Base-by-base conservation (phyloP, 2,797 vertebrate genomes). In the Trichosurus vulpecula region DNA sequence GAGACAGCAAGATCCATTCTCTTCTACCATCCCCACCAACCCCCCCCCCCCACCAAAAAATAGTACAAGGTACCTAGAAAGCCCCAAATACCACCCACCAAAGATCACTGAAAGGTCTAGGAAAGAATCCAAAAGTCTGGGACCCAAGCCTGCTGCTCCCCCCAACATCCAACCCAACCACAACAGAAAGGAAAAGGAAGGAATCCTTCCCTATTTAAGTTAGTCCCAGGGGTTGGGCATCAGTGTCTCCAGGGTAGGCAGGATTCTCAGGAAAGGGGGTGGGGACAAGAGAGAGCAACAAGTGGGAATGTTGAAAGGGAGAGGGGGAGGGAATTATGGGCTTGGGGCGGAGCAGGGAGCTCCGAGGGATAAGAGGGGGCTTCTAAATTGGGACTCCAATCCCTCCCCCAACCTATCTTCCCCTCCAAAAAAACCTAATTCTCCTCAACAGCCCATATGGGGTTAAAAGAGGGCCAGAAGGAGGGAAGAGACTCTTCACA, bases 381-480 rank as follows among this genome's bases (percentile, higher is more conserved):
- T 94, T 96, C 25, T 58, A 56, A 91, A 94, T 90, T 95, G 91
- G 87, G 41, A 95, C 3, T 92, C 90, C 91, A 30, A 0, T 1
- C 19, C 89, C 94, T 87, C 52, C 90, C 30, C 89, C 94, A 96
- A 91, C 93, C 95, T 87, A 55, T 41, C 53, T 53, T 91, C 94
- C 6, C 54, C 54, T 57, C 87, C 94, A 89, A 89, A 95, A 93
- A 92, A 96, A 94, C 93, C 31, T 54, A 41, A 94, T 94, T 90
- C 92, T 52, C 4, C 31, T 93, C 56, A 90, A 94, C 30, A 0
- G 94, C 51, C 87, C 91, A 94, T 96, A 87, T 95, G 94, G 96
- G 97, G 98, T 97, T 98, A 98, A 97, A 98, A 97, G 93, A 92
- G 98, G 96, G 96, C 96, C 97, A 97, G 92, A 94, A 94, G 29